Evolutionary conservation across 2,888 invertebrate species (phyloP).

Genomic region (Heliconius sara): DNA sequence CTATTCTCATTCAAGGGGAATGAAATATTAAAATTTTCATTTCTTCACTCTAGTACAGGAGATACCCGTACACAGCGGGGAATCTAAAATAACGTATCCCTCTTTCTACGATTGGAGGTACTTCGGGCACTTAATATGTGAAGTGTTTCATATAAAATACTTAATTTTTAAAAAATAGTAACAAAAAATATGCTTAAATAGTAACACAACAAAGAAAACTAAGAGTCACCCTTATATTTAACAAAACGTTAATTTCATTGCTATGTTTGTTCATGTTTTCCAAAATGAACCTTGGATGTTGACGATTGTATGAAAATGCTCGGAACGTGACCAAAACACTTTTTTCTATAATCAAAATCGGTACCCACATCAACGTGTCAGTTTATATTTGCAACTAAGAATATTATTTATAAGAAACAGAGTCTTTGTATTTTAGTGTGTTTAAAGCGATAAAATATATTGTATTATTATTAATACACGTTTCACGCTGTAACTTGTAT

Average conservation of each 20-base stretch:
- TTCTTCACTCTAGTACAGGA: neutral
- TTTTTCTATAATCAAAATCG: constrained; percentile 49
- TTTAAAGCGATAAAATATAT: no score
- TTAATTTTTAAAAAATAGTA: no score
- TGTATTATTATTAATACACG: neutral
- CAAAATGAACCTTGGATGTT: constrained; percentile 43
- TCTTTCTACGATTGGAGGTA: no score
- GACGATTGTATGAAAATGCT: constrained; percentile 47
- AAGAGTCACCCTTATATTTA: constrained; percentile 41
- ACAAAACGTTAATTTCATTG: constrained; percentile 39
- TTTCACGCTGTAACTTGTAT: no score
- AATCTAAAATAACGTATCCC: no score
- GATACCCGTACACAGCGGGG: no score
- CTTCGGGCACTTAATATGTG: no score
- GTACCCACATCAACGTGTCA: constrained; percentile 19
- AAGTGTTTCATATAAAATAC: no score
- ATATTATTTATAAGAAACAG: neutral
- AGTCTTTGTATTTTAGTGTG: no score
- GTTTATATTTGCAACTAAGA: constrained; percentile 33
- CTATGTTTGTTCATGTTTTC: constrained; percentile 35
- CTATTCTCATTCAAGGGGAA: no score
- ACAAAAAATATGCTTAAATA: neutral
- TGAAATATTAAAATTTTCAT: neutral
- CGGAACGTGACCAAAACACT: constrained; percentile 50
- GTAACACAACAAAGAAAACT: constrained; percentile 30